These are phyloP conservation scores for Gymnothorax reevesii DNA, from an alignment of 2,797 vertebrate species.

Conservation along the genomic window DNA sequence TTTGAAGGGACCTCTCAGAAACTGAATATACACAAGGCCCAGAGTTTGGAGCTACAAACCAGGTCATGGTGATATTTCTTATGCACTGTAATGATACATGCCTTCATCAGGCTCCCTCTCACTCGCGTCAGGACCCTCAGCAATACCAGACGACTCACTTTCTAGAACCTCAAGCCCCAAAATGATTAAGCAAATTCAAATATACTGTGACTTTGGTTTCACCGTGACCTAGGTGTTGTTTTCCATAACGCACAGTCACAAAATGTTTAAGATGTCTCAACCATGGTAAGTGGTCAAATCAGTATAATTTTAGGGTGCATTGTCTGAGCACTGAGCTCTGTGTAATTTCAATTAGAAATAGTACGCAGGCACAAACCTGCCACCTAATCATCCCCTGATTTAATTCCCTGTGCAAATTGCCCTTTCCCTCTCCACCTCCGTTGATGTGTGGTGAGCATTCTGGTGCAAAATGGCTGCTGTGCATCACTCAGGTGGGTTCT, in stretches of 20 bases:
- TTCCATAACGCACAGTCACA: not conserved
- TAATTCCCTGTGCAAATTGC: too few species aligned
- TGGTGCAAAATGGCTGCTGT: too few species aligned
- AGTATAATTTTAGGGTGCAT: not conserved
- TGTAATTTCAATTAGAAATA: not conserved
- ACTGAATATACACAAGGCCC: too few species aligned
- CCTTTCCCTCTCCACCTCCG: too few species aligned
- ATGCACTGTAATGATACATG: not conserved
- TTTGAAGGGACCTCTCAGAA: too few species aligned
- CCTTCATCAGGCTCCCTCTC: not conserved
- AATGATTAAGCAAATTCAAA: slow-evolving; percentile 7
- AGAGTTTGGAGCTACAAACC: too few species aligned
- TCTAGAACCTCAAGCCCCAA: not conserved
- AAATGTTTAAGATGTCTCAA: slow-evolving; percentile 13
- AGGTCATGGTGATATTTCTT: not conserved
- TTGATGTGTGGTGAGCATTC: too few species aligned
- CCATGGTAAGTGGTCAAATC: slow-evolving; percentile 9
- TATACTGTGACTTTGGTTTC: not conserved
- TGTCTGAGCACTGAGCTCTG: not conserved
- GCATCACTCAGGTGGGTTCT: too few species aligned
- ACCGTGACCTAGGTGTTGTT: not conserved
- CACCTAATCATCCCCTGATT: too few species aligned
- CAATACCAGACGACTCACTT: slow-evolving; percentile 14
- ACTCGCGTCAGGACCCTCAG: not conserved
- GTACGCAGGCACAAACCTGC: not conserved